Evolutionary conservation across 2,888 invertebrate genomes (phyloP).

Genomic region (Sminthurinus aureus): DNA sequence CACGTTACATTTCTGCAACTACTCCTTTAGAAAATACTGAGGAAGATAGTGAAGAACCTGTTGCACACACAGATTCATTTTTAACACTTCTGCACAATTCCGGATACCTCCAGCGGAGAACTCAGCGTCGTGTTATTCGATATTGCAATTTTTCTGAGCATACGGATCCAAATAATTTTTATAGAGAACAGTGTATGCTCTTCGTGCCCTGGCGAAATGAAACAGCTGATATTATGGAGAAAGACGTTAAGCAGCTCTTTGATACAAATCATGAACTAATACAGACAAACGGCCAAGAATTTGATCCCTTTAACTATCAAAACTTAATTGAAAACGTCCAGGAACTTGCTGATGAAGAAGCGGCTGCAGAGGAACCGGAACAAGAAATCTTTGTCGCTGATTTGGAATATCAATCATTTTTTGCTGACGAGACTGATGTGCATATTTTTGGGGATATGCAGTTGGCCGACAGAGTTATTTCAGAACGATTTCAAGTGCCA

Average conservation of each 20-base stretch:
- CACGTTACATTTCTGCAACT: too few relatives aligned
- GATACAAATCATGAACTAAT: slow-evolving; percentile 15
- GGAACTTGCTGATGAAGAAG: slow-evolving; percentile 12
- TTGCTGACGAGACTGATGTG: neutral
- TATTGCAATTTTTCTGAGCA: slow-evolving; percentile 46
- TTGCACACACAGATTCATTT: neutral
- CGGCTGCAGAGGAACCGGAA: neutral
- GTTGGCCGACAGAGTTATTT: neutral
- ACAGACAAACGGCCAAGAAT: slow-evolving; percentile 3
- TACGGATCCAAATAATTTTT: slow-evolving; percentile 58
- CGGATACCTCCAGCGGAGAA: slow-evolving; percentile 32
- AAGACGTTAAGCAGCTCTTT: slow-evolving; percentile 26
- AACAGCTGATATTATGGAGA: slow-evolving; percentile 35
- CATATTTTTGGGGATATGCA: neutral
- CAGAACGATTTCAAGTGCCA: neutral
- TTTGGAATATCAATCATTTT: neutral
- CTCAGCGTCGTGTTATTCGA: slow-evolving; percentile 43
- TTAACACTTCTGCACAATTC: neutral
- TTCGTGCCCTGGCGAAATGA: slow-evolving; percentile 61
- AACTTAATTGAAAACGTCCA: neutral
- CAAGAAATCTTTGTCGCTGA: neutral
- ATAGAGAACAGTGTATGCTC: slow-evolving; percentile 60
- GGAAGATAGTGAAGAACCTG: neutral
- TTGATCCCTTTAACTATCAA: neutral
- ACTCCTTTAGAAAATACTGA: neutral